These are phyloP conservation scores for Rhinatrema bivittatum DNA, from an alignment of 2,797 vertebrate genomes.

Conservation along the genomic window DNA sequence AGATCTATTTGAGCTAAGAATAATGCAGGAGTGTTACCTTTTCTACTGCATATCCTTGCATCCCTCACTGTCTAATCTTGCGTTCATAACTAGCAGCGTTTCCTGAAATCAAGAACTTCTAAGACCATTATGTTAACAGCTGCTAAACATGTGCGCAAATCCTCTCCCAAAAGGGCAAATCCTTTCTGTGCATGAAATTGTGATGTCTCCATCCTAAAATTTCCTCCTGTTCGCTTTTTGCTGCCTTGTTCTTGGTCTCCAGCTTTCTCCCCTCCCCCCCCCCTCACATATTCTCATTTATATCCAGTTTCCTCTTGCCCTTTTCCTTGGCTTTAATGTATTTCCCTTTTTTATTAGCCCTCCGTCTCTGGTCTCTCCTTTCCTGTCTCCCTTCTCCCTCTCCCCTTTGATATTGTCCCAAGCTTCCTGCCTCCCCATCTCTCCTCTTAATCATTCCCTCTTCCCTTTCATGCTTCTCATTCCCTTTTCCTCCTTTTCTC, in stretches of 20 bases:
- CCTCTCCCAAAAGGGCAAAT: background rate
- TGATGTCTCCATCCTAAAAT: background rate
- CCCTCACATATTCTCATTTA: rapidly evolving
- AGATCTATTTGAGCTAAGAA: background rate
- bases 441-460: too few species aligned
- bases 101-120: background rate
- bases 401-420: too few species aligned
- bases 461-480: too few species aligned
- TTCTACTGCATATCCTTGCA: background rate
- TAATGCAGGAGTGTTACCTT: background rate
- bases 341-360: too few species aligned
- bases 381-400: too few species aligned
- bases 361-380: too few species aligned
- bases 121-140: background rate
- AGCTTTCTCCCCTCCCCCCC: background rate
- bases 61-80: background rate
- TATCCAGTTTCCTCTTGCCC: background rate
- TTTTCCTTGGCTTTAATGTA: background rate
- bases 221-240: background rate
- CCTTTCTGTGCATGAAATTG: background rate
- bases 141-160: background rate
- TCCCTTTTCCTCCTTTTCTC: too few species aligned
- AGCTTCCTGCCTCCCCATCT: too few species aligned
- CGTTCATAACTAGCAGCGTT: background rate
- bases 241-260: background rate